These are phyloP conservation scores for Haliaeetus leucogaster DNA, from an alignment of 2,113 vertebrate genomes.

Conservation along the genomic window DNA sequence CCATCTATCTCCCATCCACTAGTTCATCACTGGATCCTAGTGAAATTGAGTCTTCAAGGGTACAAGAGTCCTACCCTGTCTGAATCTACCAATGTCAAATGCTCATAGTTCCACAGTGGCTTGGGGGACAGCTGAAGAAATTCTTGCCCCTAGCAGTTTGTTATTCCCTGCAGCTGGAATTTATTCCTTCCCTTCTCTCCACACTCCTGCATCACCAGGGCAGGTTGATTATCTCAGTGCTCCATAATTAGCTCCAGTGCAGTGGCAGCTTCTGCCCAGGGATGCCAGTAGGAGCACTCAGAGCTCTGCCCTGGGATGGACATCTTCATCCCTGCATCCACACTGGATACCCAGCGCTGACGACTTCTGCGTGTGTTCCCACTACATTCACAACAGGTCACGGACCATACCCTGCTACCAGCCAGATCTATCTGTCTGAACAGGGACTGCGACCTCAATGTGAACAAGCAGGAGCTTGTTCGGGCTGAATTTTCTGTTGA, in stretches of 20 bases:
- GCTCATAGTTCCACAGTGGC: neutral
- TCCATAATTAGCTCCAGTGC: neutral
- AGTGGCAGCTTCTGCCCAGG: neutral
- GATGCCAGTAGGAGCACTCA: rapidly evolving
- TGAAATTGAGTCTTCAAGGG: neutral
- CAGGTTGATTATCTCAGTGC: neutral
- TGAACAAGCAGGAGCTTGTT: neutral
- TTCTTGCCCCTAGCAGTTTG: neutral
- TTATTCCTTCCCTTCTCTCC: neutral
- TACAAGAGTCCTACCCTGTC: neutral
- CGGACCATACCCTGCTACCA: neutral
- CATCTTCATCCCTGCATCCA: neutral
- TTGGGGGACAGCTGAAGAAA: neutral
- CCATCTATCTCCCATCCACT: neutral
- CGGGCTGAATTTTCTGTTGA: neutral
- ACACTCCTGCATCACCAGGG: neutral
- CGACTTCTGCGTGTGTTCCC: neutral
- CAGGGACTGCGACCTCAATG: neutral
- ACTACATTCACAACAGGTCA: neutral
- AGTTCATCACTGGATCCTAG: neutral
- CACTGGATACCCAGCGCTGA: neutral
- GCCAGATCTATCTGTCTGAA: neutral
- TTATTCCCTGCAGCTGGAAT: neutral
- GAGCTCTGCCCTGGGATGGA: neutral
- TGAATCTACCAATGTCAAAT: neutral